Conservation (phyloP, 2,888 invertebrate genomes). For the Acanthacorydalis orientalis region DNA sequence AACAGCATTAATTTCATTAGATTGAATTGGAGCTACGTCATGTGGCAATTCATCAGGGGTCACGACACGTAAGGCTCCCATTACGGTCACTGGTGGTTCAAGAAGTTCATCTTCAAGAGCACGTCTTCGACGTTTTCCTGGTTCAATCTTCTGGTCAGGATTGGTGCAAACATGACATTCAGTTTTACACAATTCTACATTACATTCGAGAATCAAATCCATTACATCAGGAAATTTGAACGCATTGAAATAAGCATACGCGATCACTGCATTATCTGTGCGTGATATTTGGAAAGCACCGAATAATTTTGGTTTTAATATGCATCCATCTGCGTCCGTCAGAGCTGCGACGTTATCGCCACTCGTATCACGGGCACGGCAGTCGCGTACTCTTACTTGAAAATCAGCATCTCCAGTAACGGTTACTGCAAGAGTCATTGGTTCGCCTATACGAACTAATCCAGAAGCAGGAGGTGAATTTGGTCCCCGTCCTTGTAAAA, state of each 20-base stretch:
- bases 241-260: slow-evolving; percentile 63
- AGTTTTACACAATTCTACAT: slow-evolving; percentile 65
- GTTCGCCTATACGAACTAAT: slow-evolving; percentile 64
- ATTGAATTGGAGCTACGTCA: too few species aligned
- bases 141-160: slow-evolving; percentile 39
- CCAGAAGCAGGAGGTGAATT: slow-evolving; percentile 60
- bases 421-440: slow-evolving; percentile 63
- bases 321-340: slow-evolving; percentile 60
- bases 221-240: slow-evolving; percentile 75
- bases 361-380: slow-evolving; percentile 53
- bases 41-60: slow-evolving; percentile 40
- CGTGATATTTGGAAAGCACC: slow-evolving; percentile 69
- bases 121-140: slow-evolving; percentile 27
- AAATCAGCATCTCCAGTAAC: slow-evolving; percentile 66
- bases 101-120: slow-evolving; percentile 31
- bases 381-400: slow-evolving; percentile 61
- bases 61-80: slow-evolving; percentile 47
- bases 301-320: slow-evolving; percentile 62
- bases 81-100: slow-evolving; percentile 34
- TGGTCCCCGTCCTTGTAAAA: slow-evolving; percentile 60
- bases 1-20: too few species aligned
- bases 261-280: slow-evolving; percentile 55
- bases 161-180: slow-evolving; percentile 59
- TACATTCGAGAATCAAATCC: slow-evolving; percentile 68
- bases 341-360: slow-evolving; percentile 47